Conservation (phyloP, 2,888 invertebrate genomes). For the Nycteola revayana region DNA sequence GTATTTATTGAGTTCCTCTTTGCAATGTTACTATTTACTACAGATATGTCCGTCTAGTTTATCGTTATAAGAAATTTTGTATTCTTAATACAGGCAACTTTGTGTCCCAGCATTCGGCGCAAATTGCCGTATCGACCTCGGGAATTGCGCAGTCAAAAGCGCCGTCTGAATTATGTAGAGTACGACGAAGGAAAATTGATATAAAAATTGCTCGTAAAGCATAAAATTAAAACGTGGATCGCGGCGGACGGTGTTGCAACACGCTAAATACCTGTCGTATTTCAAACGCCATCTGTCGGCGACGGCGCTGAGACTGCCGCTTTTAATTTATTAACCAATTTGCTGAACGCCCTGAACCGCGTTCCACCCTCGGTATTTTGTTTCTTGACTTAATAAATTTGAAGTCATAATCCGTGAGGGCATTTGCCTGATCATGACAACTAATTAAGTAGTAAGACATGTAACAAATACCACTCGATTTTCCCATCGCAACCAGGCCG, state of each 20-base stretch:
- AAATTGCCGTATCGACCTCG: slow-evolving; percentile 59
- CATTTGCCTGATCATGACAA: slow-evolving; percentile 49
- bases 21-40: slow-evolving; percentile 19
- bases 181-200: slow-evolving; percentile 70
- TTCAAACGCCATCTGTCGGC: slow-evolving; percentile 77
- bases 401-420: slow-evolving; percentile 65
- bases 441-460: slow-evolving; percentile 42
- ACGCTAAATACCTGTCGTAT: slow-evolving; percentile 81
- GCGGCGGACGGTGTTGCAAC: slow-evolving; percentile 75
- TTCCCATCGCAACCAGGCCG: too few relatives aligned
- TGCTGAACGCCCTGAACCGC: slow-evolving; percentile 71
- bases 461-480: slow-evolving; percentile 25
- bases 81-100: slow-evolving; percentile 37
- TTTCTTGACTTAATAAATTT: slow-evolving; percentile 77
- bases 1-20: slow-evolving; percentile 21
- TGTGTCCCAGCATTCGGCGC: slow-evolving; percentile 42
- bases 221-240: slow-evolving; percentile 77
- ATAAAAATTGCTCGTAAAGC: slow-evolving; percentile 79
- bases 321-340: slow-evolving; percentile 81
- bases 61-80: slow-evolving; percentile 37
- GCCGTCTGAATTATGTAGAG: slow-evolving; percentile 60
- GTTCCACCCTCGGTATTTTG: slow-evolving; percentile 64
- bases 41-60: slow-evolving; percentile 18
- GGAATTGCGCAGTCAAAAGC: slow-evolving; percentile 54
- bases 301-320: slow-evolving; percentile 76